These are phyloP conservation scores for Semicossyphus pulcher DNA, from an alignment of 2,113 vertebrate species.

Conservation along the genomic window DNA sequence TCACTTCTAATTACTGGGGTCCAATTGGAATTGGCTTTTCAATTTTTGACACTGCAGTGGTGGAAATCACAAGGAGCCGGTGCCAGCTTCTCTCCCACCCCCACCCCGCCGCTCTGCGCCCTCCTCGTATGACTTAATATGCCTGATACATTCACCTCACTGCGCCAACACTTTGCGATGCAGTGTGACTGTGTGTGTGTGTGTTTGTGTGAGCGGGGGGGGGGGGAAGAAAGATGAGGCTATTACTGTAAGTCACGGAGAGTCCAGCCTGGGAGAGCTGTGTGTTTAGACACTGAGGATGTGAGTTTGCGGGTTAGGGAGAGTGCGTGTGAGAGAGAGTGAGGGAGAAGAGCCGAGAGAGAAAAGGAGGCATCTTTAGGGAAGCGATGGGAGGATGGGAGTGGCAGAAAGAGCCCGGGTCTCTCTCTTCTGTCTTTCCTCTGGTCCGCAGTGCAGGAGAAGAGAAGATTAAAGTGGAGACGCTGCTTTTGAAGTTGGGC, in stretches of 20 bases:
- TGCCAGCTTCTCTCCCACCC: conserved; percentile 30
- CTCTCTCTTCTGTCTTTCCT: conserved; percentile 67
- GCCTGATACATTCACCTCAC: conserved; percentile 75
- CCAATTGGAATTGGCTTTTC: conserved; percentile 85
- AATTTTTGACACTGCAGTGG: conserved; percentile 75
- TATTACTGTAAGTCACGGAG: conserved; percentile 58
- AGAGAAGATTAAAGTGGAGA: conserved; percentile 79
- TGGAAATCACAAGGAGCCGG: conserved; percentile 68
- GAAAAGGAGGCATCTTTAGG: conserved; percentile 30
- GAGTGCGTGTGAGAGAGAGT: not conserved
- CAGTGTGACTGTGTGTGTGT: conserved; percentile 52
- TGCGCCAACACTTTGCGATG: conserved; percentile 58
- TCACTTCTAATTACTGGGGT: conserved; percentile 83
- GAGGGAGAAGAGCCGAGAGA: conserved; percentile 14
- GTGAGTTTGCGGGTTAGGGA: not conserved
- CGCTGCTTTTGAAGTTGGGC: conserved; percentile 79
- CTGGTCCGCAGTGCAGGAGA: conserved; percentile 72
- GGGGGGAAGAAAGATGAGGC: conserved; percentile 43
- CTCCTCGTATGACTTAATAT: conserved; percentile 74
- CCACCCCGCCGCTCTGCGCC: conserved; percentile 29
- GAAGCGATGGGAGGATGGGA: conserved; percentile 43
- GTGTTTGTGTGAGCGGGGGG: conserved; percentile 33
- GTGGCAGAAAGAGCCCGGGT: conserved; percentile 48
- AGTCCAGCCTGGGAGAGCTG: conserved; percentile 38
- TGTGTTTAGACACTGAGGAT: conserved; percentile 27